phyloP scores from a whole-genome alignment of 1,140 invertebrate genomes.

The Psilanteris sp. region DNA sequence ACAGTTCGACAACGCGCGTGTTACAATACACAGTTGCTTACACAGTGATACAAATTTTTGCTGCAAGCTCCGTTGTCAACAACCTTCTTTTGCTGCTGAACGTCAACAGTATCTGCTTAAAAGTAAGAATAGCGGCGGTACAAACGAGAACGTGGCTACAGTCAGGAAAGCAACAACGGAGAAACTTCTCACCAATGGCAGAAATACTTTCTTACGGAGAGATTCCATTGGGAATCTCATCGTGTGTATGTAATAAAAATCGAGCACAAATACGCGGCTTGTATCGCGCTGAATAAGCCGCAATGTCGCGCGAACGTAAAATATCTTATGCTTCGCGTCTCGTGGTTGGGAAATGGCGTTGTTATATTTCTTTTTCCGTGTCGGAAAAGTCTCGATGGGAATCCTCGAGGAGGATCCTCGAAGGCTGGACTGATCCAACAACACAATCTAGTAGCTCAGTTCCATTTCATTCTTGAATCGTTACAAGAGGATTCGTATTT shows the following conservation, averaged over 20 bases:
- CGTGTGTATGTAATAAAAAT: slow-evolving; percentile 55
- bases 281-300: slow-evolving; percentile 42
- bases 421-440: slow-evolving; percentile 44
- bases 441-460: slow-evolving; percentile 45
- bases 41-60: slow-evolving; percentile 18
- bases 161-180: slow-evolving; percentile 6
- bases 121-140: slow-evolving; percentile 28
- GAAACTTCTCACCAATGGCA: slow-evolving; percentile 14
- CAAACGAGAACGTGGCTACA: slow-evolving; percentile 29
- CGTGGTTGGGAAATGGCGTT: slow-evolving; percentile 25
- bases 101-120: slow-evolving; percentile 10
- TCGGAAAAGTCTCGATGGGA: slow-evolving; percentile 33
- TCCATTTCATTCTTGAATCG: slow-evolving; percentile 48
- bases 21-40: slow-evolving; percentile 4
- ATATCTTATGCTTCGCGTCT: slow-evolving; percentile 48
- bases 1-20: no score
- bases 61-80: slow-evolving; percentile 18
- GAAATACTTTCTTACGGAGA: slow-evolving; percentile 25
- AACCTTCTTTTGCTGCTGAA: slow-evolving; percentile 16
- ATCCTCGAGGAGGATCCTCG: slow-evolving; percentile 42
- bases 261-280: slow-evolving; percentile 35
- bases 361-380: slow-evolving; percentile 45
- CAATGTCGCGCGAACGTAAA: slow-evolving; percentile 45
- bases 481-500: slow-evolving; percentile 40
- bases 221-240: slow-evolving; percentile 40